Evolutionary conservation across 2,888 invertebrate genomes (phyloP), one percentile per base, ranked within the genome.

Genomic region (Drosophila kokeensis): DNA sequence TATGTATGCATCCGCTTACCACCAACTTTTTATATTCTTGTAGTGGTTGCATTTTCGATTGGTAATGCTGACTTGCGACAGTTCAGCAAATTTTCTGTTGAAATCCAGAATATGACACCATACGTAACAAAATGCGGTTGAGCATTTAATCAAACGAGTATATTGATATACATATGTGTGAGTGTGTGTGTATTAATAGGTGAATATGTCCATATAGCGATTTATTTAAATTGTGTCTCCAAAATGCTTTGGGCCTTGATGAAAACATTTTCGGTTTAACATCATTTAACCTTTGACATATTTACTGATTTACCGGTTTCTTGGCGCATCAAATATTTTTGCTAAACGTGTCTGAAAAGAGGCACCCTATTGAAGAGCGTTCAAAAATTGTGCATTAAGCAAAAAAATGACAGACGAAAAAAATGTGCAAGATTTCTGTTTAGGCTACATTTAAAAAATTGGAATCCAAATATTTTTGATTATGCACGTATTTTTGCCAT

Each of bases 101-200:
- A 73, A 78, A 55, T 69, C 15, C 11, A 27, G 69, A 69, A 76
- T 40, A 62, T 52, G 78, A 76, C 74, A 76, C 76, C 76, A 50
- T 34, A 52, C 55, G 48, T 55, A 78, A 65, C 59, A 27, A 34
- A 45, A 62, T 48, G 61, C 45, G 38, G 42, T 38, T 64, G 24
- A 45, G 15, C 45, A 50, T 40, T 63, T 30, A 27, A 53, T 59
- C 27, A 52, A 67, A 30, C 24, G 24, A n/a, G 32, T 21, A 48
- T 48, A 24, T 24, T 2, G 34, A 48, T 21, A 32, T 45, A n/a
- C 18, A n/a, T n/a, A n/a, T 32, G 8, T 24, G 45, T 45, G 13
- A 24, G 50, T 50, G 3, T 30, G 10, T 53, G n/a, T 30, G 15
- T 32, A 32, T 49, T 49, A 24, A 49, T 24, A 6, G 11, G 3